These are phyloP conservation scores for Gastrophysa polygoni DNA, from an alignment of 2,888 invertebrate species.

Conservation along the genomic window DNA sequence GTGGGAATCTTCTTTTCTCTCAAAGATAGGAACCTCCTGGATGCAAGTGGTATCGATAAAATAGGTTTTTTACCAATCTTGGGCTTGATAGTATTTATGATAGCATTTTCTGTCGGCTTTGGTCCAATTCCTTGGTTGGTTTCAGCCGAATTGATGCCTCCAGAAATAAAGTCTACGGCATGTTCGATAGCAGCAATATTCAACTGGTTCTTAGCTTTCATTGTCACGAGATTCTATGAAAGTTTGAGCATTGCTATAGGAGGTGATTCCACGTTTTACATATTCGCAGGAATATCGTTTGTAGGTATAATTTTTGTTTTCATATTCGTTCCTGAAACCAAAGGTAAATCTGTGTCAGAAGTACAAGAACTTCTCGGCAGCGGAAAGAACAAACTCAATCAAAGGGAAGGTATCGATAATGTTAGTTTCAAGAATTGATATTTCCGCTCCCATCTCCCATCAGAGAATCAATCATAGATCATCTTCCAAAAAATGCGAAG, in stretches of 20 bases:
- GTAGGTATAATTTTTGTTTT: slow-evolving; percentile 71
- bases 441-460: too few relatives aligned
- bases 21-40: slow-evolving; percentile 48
- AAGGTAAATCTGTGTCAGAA: slow-evolving; percentile 62
- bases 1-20: slow-evolving; percentile 73
- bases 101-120: slow-evolving; percentile 81
- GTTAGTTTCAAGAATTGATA: slow-evolving; percentile 36
- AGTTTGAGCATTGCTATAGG: slow-evolving; percentile 65
- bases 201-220: slow-evolving; percentile 81
- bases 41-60: slow-evolving; percentile 58
- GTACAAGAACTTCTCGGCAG: slow-evolving; percentile 41
- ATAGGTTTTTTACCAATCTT: slow-evolving; percentile 78
- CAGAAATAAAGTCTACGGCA: slow-evolving; percentile 77
- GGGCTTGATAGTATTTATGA: slow-evolving; percentile 75
- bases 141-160: slow-evolving; percentile 79
- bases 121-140: slow-evolving; percentile 91
- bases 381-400: slow-evolving; percentile 5
- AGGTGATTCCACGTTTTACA: slow-evolving; percentile 71
- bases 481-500: too few relatives aligned
- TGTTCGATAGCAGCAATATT: slow-evolving; percentile 78
- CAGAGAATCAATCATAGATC: too few relatives aligned
- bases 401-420: slow-evolving; percentile 41
- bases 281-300: slow-evolving; percentile 71
- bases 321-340: slow-evolving; percentile 71
- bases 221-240: slow-evolving; percentile 76